A percentile compares a stretch with the other conserved stretches of the same genome.
phyloP scores from a whole-genome alignment of 2,888 invertebrate species.

The Meloe dianella region DNA sequence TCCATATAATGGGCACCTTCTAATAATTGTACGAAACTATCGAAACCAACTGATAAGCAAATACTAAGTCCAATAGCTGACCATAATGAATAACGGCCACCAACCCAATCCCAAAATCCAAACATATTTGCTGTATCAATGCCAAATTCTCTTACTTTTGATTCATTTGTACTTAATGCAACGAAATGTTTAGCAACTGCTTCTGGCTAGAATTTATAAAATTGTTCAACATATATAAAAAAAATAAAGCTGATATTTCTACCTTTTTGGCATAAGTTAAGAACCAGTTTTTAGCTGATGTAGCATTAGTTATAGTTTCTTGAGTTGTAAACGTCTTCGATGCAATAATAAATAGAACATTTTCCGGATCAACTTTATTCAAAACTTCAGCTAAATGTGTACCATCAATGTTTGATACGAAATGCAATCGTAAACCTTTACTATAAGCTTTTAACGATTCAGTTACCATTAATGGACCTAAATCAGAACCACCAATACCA shows the following conservation, averaged over 20 bases:
- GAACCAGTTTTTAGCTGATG: conserved; percentile 97
- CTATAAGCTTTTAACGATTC: conserved; percentile 94
- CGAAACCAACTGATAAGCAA: conserved; percentile 89
- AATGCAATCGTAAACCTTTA: conserved; percentile 86
- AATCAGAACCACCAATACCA: conserved; percentile 98
- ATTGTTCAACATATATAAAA: conserved; percentile 14
- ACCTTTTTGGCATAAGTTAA: conserved; percentile 85
- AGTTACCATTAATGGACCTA: conserved; percentile 98
- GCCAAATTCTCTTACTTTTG: conserved; percentile 96
- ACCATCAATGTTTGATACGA: conserved; percentile 99
- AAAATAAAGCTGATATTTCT: conserved; percentile 52
- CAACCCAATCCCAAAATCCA: conserved; percentile 99
- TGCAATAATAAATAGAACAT: conserved; percentile 96
- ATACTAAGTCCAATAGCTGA: conserved; percentile 99
- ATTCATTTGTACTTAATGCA: conserved; percentile 93
- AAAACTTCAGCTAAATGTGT: conserved; percentile 95
- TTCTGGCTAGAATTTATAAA: conserved; percentile 63
- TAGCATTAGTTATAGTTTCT: conserved; percentile 99
- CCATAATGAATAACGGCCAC: conserved; percentile 97
- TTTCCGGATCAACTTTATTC: conserved; percentile 88
- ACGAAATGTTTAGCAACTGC: conserved; percentile 98
- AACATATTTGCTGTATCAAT: conserved; percentile 98
- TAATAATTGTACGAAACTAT: conserved; percentile 90
- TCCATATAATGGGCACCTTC: conserved; percentile 95
- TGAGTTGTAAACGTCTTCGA: conserved; percentile 99